Evolutionary conservation across 2,888 invertebrate species (phyloP).

Genomic region (Camptogramma bilineatum): DNA sequence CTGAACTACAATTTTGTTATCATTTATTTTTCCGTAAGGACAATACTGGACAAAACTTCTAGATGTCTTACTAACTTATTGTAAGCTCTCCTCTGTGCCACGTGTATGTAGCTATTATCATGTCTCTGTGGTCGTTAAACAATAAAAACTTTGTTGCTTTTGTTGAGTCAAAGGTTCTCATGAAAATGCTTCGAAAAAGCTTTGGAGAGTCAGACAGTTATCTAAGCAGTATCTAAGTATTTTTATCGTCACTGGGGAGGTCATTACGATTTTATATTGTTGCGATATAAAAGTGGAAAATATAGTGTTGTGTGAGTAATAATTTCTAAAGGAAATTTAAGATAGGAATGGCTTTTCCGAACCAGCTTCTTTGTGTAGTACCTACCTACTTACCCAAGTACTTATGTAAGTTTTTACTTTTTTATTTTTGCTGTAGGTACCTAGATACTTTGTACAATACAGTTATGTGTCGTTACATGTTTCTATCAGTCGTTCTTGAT

Average conservation of each 20-base stretch:
- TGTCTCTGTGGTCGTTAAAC: constrained; percentile 36
- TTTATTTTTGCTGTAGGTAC: too few relatives aligned
- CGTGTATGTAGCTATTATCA: constrained; percentile 17
- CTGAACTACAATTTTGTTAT: too few relatives aligned
- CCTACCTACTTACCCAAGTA: neutral
- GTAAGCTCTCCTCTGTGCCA: neutral
- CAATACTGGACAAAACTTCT: neutral
- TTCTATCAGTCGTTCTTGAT: too few relatives aligned
- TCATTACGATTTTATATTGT: constrained; percentile 32
- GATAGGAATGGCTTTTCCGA: constrained; percentile 19
- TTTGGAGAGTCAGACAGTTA: constrained; percentile 28
- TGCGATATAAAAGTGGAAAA: constrained; percentile 27
- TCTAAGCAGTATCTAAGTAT: constrained; percentile 31
- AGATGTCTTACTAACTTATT: neutral
- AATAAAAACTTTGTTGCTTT: constrained; percentile 47
- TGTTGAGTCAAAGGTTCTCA: constrained; percentile 29
- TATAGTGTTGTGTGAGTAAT: constrained; percentile 9
- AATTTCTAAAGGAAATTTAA: constrained; percentile 1
- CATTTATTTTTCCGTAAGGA: neutral
- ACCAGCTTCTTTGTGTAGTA: neutral
- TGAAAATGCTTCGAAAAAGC: constrained; percentile 27
- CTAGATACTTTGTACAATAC: too few relatives aligned
- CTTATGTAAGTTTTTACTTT: neutral
- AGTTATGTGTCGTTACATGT: too few relatives aligned
- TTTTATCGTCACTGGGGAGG: constrained; percentile 28